Evolutionary conservation across 2,888 invertebrate genomes (phyloP), one percentile per base, ranked within the genome.

Genomic region (Sialis fuliginosa): DNA sequence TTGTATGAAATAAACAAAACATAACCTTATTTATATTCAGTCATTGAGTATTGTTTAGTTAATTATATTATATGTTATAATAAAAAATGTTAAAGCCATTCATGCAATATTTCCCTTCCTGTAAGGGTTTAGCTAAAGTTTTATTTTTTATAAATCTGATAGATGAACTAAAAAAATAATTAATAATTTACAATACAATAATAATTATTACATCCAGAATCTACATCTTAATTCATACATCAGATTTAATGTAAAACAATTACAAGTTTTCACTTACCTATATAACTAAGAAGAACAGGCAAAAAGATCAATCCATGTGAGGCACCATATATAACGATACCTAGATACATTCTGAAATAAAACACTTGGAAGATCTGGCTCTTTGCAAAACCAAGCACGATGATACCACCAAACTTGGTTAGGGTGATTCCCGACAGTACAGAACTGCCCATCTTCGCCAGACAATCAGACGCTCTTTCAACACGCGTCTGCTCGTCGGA

Each of bases 291-390:
- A 58, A 98, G 75, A 50, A 98, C 96, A 6, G 98, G 98, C 55
- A 98, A 72, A 72, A 98, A 96, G 60, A 98, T 82, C 50, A 99
- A 79, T 12, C 97, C 97, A 66, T 98, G 97, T 5, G 91, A 81
- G 6, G 97, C 97, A 47, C 98, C 98, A 63, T 92, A 85, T 49
- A 97, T 60, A 47, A 99, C 97, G 57, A 98, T 98, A 48, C 95
- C 92, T 61, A 98, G 72, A 68, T 97, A 98, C 91, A 96, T 93
- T 54, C 92, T 79, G 74, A 93, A 95, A 72, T 93, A 95, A 70
- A 90, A 93, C 60, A 85, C 82, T 70, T 85, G 79, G 72, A 98
- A 98, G 54, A 98, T 91, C 72, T 96, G 95, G 49, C 93, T 93
- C 66, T 95, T 95, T 22, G 97, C 95, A 63, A 96, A 96, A 13